Base-by-base conservation (phyloP, 2,113 vertebrate species). In the Hemiscyllium ocellatum region DNA sequence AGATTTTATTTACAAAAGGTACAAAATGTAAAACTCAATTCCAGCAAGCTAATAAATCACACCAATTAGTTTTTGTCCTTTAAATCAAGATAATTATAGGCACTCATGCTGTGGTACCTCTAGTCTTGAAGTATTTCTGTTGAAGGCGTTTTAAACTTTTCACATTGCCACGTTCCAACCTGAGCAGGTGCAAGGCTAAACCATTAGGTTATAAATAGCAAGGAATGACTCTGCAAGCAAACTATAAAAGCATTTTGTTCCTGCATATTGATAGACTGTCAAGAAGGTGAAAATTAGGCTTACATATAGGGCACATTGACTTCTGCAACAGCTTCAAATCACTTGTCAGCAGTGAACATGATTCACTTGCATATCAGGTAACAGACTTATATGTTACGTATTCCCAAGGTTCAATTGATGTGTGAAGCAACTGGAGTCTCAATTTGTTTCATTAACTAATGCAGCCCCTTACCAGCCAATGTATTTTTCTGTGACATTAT, bases 211-310 rank as follows among this genome's bases (percentile, higher is more conserved):
- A 72, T 50, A 95, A 72, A 72, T 95, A 95, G 68, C 69, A 26
- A 72, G 52, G 68, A 72, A 50, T 95, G 68, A 95, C 24, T 47
- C 29, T 93, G 80, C 37, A 19, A 66, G 89, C 33, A 93, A 20
- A 66, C 89, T 66, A 93, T 93, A 93, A 37, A 93, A 65, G 89
- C 89, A 93, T 66, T 93, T 95, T 76, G 94, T 50, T 95, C 26
- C 94, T 29, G 15, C 15, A 33, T 52, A 52, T 52, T 72, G 42
- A 95, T 72, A 52, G 94, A 7, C 20, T 50, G 94, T 72, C 94
- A 47, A 95, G 47, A 72, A 47, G 47, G 68, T 50, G 68, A 72
- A 95, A 50, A 52, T 50, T 52, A 17, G 24, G 47, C 26, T 24
- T 72, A 52, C 26, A 33, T 12, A 72, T 22, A 95, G 42, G 26